Conservation (phyloP, 2,113 vertebrate species). For the Ophthalmotilapia sp. region DNA sequence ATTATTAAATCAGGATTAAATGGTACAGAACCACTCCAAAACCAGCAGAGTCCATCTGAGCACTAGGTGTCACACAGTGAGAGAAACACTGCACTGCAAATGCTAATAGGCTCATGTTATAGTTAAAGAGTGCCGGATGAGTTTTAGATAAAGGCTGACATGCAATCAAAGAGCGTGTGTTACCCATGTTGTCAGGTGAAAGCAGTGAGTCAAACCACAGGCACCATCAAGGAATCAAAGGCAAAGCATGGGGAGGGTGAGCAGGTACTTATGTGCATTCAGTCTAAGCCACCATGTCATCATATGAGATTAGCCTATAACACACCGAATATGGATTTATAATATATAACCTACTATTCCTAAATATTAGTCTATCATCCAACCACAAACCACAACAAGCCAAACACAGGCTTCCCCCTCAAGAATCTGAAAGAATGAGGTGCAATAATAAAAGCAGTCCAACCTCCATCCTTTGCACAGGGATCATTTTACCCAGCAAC, state of each 20-base stretch:
- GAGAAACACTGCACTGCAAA: neutral
- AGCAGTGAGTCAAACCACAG: neutral
- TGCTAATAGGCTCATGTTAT: neutral
- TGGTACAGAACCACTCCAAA: neutral
- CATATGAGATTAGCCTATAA: neutral
- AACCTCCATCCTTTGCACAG: conserved; percentile 40
- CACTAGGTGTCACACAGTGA: neutral
- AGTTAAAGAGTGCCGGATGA: neutral
- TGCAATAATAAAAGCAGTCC: conserved; percentile 8
- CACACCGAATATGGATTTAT: neutral
- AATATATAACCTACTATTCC: neutral
- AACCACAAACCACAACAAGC: neutral
- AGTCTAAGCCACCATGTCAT: neutral
- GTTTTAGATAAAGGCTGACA: neutral
- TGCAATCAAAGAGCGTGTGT: neutral
- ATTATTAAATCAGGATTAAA: neutral
- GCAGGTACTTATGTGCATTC: neutral
- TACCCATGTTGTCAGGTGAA: neutral
- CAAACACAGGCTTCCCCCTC: neutral
- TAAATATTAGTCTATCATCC: neutral
- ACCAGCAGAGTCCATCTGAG: neutral
- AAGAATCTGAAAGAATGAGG: conserved; percentile 65
- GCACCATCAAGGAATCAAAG: neutral
- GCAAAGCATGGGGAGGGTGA: neutral
- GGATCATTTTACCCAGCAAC: conserved; percentile 61